Conservation (phyloP, 2,797 vertebrate species). For the Prionace glauca region DNA sequence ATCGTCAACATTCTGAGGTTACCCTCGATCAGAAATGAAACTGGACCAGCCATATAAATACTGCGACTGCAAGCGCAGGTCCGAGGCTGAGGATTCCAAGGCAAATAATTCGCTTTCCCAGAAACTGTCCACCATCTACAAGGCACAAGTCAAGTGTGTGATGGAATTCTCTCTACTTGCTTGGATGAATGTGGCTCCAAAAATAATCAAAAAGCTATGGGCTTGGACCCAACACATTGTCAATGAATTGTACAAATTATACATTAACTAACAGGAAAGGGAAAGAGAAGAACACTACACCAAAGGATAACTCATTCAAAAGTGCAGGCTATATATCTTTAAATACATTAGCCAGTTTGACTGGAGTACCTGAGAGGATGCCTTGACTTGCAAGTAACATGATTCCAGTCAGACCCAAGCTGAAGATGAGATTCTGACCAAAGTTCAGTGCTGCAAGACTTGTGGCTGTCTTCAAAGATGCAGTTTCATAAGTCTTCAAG, state of each 20-base stretch:
- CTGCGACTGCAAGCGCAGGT: neutral
- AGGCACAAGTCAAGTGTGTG: neutral
- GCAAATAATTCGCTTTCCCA: neutral
- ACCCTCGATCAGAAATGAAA: neutral
- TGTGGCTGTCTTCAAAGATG: conserved; percentile 89
- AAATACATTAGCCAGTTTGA: neutral
- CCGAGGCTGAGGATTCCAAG: neutral
- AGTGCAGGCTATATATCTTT: neutral
- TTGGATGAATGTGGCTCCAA: neutral
- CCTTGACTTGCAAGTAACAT: conserved; percentile 93
- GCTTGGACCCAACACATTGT: neutral
- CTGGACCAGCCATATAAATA: neutral
- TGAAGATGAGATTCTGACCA: conserved; percentile 89
- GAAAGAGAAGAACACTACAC: neutral
- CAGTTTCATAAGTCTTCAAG: conserved; percentile 81
- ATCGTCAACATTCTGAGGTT: neutral
- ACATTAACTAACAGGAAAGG: neutral
- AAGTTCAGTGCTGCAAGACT: conserved; percentile 93
- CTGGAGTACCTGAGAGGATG: conserved; percentile 74
- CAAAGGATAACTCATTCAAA: neutral
- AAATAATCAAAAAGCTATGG: neutral
- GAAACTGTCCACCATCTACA: neutral
- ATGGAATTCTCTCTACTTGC: neutral
- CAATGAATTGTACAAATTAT: neutral
- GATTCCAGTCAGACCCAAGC: conserved; percentile 78